Evolutionary conservation across 2,888 invertebrate genomes (phyloP).

Genomic region (Chrysolina americana): DNA sequence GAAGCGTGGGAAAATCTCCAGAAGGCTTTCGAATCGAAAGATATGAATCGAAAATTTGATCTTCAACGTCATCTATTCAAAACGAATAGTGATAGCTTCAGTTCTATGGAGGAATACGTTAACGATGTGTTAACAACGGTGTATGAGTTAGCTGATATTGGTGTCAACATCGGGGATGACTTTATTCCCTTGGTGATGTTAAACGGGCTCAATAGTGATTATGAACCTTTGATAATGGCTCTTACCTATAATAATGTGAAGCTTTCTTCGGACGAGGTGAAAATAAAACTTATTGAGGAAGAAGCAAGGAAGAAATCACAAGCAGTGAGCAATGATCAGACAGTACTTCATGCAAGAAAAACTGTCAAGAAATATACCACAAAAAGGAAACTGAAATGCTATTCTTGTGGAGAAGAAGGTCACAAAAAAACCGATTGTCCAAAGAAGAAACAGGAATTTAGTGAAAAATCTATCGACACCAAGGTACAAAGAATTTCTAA

Average conservation of each 20-base stretch:
- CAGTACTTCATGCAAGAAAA: too few species aligned
- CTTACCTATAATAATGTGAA: background rate
- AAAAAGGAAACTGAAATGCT: too few species aligned
- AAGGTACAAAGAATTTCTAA: too few species aligned
- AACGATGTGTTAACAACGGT: conserved; percentile 1
- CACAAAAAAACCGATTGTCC: too few species aligned
- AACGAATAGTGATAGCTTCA: conserved; percentile 7
- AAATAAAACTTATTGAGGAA: background rate
- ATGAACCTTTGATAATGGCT: background rate
- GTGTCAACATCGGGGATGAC: conserved; percentile 16
- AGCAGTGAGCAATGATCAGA: too few species aligned
- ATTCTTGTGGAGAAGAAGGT: too few species aligned
- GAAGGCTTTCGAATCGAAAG: conserved; percentile 23
- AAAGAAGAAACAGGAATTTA: too few species aligned
- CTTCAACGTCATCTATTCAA: background rate
- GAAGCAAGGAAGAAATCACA: background rate
- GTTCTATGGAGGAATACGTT: conserved; percentile 24
- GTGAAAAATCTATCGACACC: too few species aligned
- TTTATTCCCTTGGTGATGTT: conserved; percentile 17
- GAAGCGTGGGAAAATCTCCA: conserved; percentile 31
- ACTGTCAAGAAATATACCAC: too few species aligned
- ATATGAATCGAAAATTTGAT: background rate
- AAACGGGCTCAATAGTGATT: background rate
- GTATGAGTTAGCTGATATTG: conserved; percentile 17
- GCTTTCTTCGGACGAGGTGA: background rate